Percentiles rank a stretch among this genome's conserved stretches.
Evolutionary conservation across 2,113 vertebrate species (phyloP).

Genomic region (Megaleporinus macrocephalus): DNA sequence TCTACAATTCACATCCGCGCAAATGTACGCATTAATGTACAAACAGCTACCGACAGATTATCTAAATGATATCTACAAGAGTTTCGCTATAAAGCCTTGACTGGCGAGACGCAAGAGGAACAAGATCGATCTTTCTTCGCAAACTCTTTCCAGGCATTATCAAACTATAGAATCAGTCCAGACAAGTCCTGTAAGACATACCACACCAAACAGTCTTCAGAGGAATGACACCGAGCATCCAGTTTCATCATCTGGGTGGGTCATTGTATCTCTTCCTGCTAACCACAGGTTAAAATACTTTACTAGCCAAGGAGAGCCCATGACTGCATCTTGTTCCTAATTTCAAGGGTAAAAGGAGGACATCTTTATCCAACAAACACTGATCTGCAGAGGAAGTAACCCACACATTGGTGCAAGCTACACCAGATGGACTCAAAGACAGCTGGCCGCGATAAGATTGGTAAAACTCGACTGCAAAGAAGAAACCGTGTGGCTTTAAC

Average conservation of each 20-base stretch:
- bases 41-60: neutral
- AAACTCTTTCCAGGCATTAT: neutral
- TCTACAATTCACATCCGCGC: neutral
- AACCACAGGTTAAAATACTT: neutral
- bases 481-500: conserved; percentile 7
- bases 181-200: neutral
- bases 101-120: neutral
- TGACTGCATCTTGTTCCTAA: neutral
- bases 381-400: neutral
- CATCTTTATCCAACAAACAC: neutral
- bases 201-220: neutral
- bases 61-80: conserved; percentile 7
- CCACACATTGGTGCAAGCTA: neutral
- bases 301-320: neutral
- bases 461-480: neutral
- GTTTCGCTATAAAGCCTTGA: neutral
- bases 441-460: neutral
- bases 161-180: neutral
- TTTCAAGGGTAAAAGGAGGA: neutral
- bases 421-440: neutral
- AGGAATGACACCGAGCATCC: neutral
- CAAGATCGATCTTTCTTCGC: neutral
- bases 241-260: neutral
- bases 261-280: neutral
- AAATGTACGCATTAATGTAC: neutral